Base-by-base conservation (phyloP, 2,888 invertebrate genomes). In the Yponomeuta cagnagella region DNA sequence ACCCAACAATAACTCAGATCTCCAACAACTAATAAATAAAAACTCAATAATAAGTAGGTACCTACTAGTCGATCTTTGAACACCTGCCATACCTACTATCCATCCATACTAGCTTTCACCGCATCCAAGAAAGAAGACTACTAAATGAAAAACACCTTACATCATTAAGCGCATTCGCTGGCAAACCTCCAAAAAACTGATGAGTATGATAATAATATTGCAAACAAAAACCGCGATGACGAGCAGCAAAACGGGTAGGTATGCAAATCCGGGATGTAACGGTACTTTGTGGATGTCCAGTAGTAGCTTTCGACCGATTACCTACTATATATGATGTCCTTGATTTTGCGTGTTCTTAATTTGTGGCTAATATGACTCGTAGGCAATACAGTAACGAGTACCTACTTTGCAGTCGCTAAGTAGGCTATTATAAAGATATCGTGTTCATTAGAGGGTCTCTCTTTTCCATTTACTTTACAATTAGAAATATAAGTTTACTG, bases 321-420 rank as follows among this genome's bases (percentile, higher is more conserved):
- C 43, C 6, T 58, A 15, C 52, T 58, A 12, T 10, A 12, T 15
- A 15, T 15, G 52, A 12, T 64, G n/a, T 31, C 64, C 64, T 64
- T 64, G 64, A 64, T 64, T 64, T 64, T 31, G 23, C 64, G n/a
- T 64, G 64, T 64, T 23, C 9, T 64, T 58, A 58, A 58, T 58
- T 58, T 58, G 52, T 5, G 1, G 43, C 43, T 8, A 5, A 43
- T 43, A 43, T 43, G 43, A 43, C 43, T 43, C 43, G 43, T 5
- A 43, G 8, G 43, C 4, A 43, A 43, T 58, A 15, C 52, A 58
- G 15, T 58, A 12, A 3, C 52, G 2, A 52, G 2, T 12, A 9
- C 23, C 23, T 23, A 23, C 23, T 23, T 23, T 23, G 23, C 12
- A 58, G 15, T 58, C 2, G 15, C 12, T 58, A 58, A 23, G 6